A percentile compares a stretch with the other conserved stretches of the same genome.
Conservation (phyloP, 2,888 invertebrate genomes). For the Tetranychus truncatus region DNA sequence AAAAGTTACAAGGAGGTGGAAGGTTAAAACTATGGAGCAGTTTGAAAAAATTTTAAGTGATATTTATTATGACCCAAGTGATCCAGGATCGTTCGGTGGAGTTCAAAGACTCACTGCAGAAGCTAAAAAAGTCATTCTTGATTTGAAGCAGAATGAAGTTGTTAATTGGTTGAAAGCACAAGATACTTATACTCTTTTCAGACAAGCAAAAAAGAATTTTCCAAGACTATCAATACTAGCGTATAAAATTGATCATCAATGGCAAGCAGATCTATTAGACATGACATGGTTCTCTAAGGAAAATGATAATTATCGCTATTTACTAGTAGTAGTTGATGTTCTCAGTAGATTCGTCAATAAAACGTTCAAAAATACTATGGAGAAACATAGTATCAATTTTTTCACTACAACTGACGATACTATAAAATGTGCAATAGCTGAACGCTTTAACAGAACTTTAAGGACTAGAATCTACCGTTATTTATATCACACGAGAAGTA, state of each 20-base stretch:
- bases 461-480: too few species aligned
- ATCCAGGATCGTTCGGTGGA: neutral
- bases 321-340: conserved; percentile 27
- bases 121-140: neutral
- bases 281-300: conserved; percentile 17
- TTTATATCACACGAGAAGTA: too few species aligned
- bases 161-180: conserved; percentile 10
- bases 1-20: too few species aligned
- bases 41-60: conserved; percentile 9
- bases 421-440: too few species aligned
- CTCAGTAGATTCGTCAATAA: too few species aligned
- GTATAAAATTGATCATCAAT: conserved; percentile 25
- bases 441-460: too few species aligned
- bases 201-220: conserved; percentile 3
- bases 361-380: too few species aligned
- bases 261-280: conserved; percentile 26
- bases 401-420: too few species aligned
- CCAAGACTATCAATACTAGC: conserved; percentile 20
- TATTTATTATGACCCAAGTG: conserved; percentile 8
- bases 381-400: conserved; percentile 18
- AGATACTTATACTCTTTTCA: too few species aligned
- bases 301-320: conserved; percentile 26
- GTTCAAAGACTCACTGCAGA: neutral
- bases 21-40: too few species aligned
- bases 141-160: neutral